Conservation (phyloP, 35 echinoderm and acorn worm genomes). For the Ophioderma brevispina region DNA sequence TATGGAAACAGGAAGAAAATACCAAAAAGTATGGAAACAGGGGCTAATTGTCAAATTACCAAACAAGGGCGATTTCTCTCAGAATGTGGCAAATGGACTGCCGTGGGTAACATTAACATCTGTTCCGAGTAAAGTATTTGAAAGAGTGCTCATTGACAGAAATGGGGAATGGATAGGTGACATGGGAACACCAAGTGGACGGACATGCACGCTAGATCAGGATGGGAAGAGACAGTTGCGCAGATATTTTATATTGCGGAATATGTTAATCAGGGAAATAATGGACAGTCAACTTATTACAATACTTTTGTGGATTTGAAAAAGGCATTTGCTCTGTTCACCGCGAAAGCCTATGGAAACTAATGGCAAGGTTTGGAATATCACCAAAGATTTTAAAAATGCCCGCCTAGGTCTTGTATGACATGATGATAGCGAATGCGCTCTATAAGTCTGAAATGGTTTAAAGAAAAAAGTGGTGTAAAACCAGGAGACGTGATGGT, state of each 20-base stretch:
- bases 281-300: no score
- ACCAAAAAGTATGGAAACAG: neutral
- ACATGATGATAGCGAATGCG: neutral
- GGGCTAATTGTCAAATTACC: slow-evolving; percentile 32
- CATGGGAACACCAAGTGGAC: no score
- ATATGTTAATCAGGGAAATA: no score
- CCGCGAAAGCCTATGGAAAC: slow-evolving; percentile 44
- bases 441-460: neutral
- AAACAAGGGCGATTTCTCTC: slow-evolving; percentile 22
- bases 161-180: neutral
- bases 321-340: slow-evolving; percentile 62
- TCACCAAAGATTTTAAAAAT: neutral
- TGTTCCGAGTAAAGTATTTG: slow-evolving; percentile 23
- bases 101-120: slow-evolving; percentile 12
- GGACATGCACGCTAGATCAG: no score
- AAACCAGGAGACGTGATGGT: slow-evolving; percentile 60
- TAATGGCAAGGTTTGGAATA: slow-evolving; percentile 43
- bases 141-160: neutral
- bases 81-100: slow-evolving; percentile 36
- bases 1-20: no score
- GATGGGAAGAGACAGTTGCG: no score
- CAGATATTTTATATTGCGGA: no score
- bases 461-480: slow-evolving; percentile 37
- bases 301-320: slow-evolving; percentile 52
- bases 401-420: neutral